Evolutionary conservation across 2,888 invertebrate genomes (phyloP), one percentile per base, ranked within the genome.

Genomic region (Meiosimyza decipiens): DNA sequence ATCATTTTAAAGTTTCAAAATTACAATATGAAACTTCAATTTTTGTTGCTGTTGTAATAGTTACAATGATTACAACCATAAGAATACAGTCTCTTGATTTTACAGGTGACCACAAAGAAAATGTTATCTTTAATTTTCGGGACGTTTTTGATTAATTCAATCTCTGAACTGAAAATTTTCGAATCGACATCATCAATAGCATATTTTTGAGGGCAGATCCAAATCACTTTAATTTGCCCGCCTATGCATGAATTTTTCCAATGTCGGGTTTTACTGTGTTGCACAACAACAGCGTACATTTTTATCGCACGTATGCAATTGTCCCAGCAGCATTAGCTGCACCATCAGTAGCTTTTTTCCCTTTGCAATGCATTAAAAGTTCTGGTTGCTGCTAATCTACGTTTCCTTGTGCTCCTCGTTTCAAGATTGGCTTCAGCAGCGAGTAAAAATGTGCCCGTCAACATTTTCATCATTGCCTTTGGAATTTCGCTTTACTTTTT

Each of bases 221-320:
- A 22, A 22, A 22, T 49, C 40, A 63, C 47, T 16, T 63, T 50
- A 18, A 16, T 50, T 47, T n/a, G 49, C 50, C 49, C 12, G 11
- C 6, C 16, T 16, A 63, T 49, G 11, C 4, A 11, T 15, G 63
- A 1, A 40, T 6, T 33, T 47, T 57, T 22, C 12, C 11, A 0
- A 28, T 28, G 1, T 18, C 2, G 2, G 12, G 9, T 15, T 62
- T 63, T 16, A 18, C 50, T 12, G 50, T 2, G 9, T n/a, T 49
- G n/a, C 5, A 18, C 47, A 15, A 16, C 16, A 49, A 63, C 63
- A 2, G 12, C 63, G 49, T 63, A 18, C 63, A 63, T 63, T 22
- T 6, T 63, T 50, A 63, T 63, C 16, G 63, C 63, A 63, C 63
- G 18, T 63, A 33, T n/a, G 5, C 9, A 40, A n/a, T 62, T 33